These are phyloP conservation scores for Brachypodius melanocephalos DNA, from an alignment of 2,113 vertebrate species.

Conservation along the genomic window DNA sequence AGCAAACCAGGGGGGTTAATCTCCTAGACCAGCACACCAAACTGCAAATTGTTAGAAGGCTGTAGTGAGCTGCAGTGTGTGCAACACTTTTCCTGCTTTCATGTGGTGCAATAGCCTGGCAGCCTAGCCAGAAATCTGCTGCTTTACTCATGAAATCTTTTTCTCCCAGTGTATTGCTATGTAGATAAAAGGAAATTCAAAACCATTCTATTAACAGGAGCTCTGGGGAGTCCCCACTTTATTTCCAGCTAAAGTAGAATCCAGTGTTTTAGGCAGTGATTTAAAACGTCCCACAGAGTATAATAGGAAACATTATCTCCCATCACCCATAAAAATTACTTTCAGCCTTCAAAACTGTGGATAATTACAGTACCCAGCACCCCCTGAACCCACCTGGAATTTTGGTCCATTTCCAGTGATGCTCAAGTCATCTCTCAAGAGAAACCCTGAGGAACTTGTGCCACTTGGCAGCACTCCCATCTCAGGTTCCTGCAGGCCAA, in stretches of 20 bases:
- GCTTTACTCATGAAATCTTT: not conserved
- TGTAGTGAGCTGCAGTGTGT: not conserved
- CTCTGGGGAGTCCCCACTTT: not conserved
- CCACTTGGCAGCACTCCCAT: not conserved
- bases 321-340: not conserved
- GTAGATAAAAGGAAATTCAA: conserved; percentile 24
- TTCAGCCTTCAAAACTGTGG: not conserved
- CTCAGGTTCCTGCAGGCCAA: not conserved
- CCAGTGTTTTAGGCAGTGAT: not conserved
- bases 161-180: not conserved
- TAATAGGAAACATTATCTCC: not conserved
- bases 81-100: not conserved
- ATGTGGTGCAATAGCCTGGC: not conserved
- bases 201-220: not conserved
- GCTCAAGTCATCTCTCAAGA: not conserved
- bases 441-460: not conserved
- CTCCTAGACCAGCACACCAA: not conserved
- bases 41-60: not conserved
- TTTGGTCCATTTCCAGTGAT: not conserved
- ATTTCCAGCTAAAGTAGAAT: not conserved
- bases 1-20: not conserved
- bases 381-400: not conserved
- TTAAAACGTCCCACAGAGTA: not conserved
- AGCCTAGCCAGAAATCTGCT: not conserved
- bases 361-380: not conserved